Conservation (phyloP, 2,113 vertebrate genomes). For the Orcinus orca region DNA sequence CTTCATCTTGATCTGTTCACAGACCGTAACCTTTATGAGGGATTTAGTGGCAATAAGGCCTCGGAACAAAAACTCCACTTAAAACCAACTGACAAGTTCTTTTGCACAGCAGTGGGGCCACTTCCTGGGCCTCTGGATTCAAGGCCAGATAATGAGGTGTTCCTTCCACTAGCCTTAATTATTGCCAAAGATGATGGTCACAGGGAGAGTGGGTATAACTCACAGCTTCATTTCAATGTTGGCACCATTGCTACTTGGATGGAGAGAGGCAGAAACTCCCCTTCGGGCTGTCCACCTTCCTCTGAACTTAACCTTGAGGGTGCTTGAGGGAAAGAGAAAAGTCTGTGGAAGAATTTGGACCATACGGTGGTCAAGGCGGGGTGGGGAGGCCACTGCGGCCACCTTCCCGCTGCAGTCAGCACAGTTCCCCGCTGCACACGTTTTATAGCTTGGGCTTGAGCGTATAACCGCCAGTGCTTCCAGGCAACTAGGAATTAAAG, state of each 20-base stretch:
- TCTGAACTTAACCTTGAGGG: background rate
- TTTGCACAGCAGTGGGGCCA: background rate
- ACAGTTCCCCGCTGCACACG: background rate
- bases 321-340: background rate
- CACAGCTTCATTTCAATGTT: background rate
- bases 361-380: background rate
- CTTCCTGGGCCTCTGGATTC: background rate
- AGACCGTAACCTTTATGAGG: conserved; percentile 62
- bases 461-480: conserved; percentile 34
- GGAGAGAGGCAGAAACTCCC: background rate
- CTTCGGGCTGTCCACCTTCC: background rate
- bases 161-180: background rate
- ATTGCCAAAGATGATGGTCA: background rate
- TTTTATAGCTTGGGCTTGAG: conserved; percentile 9
- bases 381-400: background rate
- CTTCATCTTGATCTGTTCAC: background rate
- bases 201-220: background rate
- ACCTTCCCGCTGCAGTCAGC: background rate
- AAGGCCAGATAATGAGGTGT: conserved; percentile 24
- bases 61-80: background rate
- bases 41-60: conserved; percentile 64
- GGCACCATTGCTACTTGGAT: background rate
- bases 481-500: conserved; percentile 57
- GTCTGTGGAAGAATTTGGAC: background rate
- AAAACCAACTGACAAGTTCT: background rate